These are phyloP conservation scores for Eupithecia insigniata DNA, from an alignment of 2,888 invertebrate species.

Conservation along the genomic window DNA sequence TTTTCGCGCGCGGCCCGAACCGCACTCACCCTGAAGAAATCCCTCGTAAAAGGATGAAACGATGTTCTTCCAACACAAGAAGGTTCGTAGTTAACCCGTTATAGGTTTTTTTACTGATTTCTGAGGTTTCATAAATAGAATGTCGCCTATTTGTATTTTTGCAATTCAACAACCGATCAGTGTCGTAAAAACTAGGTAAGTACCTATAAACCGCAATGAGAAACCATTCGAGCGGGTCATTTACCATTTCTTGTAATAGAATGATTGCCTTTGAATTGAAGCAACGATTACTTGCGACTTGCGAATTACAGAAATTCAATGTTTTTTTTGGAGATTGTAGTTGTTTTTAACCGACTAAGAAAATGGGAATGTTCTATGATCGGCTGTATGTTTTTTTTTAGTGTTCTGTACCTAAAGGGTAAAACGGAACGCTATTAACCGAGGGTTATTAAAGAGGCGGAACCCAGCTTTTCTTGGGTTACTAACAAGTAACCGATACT, in stretches of 20 bases:
- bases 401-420: too few relatives aligned
- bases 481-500: too few relatives aligned
- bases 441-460: too few relatives aligned
- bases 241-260: slow-evolving; percentile 19
- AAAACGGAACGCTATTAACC: too few relatives aligned
- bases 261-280: slow-evolving; percentile 14
- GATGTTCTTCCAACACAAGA: too few relatives aligned
- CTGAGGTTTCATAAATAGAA: slow-evolving; percentile 2
- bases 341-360: background rate
- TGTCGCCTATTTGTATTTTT: background rate
- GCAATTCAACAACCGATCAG: background rate
- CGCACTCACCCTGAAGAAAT: too few relatives aligned
- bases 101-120: background rate
- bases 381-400: background rate
- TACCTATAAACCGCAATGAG: slow-evolving; percentile 1
- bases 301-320: background rate
- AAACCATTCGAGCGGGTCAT: slow-evolving; percentile 16
- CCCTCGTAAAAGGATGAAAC: too few relatives aligned
- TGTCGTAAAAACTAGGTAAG: background rate
- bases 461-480: too few relatives aligned
- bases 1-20: too few relatives aligned
- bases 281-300: background rate
- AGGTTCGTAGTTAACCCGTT: too few relatives aligned
- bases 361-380: background rate
- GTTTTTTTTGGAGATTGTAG: background rate